These are phyloP conservation scores for Aquatica leii DNA, from an alignment of 2,888 invertebrate species.

Conservation along the genomic window DNA sequence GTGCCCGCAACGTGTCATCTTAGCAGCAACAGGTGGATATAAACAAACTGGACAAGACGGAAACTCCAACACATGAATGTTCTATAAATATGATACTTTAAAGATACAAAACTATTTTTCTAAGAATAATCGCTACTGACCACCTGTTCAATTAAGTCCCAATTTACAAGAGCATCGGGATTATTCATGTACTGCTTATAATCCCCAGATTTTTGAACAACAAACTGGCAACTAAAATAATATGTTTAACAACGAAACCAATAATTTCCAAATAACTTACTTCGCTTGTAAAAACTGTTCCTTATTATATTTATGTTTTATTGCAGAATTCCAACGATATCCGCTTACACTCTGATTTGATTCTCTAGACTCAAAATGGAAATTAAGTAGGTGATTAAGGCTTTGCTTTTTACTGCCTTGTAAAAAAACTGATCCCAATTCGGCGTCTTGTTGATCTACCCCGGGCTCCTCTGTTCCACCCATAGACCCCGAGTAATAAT, in stretches of 20 bases:
- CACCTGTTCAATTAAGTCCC: constrained; percentile 93
- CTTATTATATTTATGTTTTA: constrained; percentile 83
- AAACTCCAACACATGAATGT: constrained; percentile 71
- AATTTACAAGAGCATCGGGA: constrained; percentile 90
- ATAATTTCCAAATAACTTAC: constrained; percentile 63
- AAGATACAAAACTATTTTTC: not conserved
- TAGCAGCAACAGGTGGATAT: constrained; percentile 84
- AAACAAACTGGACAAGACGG: constrained; percentile 93
- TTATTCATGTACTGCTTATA: constrained; percentile 80
- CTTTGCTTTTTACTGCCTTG: constrained; percentile 91
- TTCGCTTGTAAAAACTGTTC: constrained; percentile 95
- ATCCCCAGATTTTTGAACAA: constrained; percentile 84
- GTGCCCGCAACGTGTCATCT: constrained; percentile 94
- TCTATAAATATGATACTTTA: constrained; percentile 53
- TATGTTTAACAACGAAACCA: constrained; percentile 24
- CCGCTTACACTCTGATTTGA: constrained; percentile 45
- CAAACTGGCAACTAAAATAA: constrained; percentile 97
- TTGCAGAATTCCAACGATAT: constrained; percentile 60
- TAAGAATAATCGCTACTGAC: constrained; percentile 64
- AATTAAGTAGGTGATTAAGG: constrained; percentile 93
- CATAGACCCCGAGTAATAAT: constrained; percentile 63
- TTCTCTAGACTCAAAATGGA: constrained; percentile 79
- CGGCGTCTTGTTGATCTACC: constrained; percentile 66
- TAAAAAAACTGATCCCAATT: constrained; percentile 84
- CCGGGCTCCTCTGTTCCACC: constrained; percentile 78